Conservation (phyloP, 1,140 invertebrate genomes). For the Ptiloglossa arizonensis region DNA sequence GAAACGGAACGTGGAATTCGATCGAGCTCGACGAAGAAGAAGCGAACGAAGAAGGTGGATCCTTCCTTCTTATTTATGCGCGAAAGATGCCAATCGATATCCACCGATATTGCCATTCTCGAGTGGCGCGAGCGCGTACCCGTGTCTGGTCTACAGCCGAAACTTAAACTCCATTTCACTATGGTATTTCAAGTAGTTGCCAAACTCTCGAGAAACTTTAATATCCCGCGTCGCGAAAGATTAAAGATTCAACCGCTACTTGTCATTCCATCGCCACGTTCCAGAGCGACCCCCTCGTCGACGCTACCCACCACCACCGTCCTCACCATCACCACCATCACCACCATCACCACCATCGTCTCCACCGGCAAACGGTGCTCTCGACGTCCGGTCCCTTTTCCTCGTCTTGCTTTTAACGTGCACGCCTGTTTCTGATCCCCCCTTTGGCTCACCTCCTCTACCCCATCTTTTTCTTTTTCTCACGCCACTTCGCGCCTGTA, state of each 20-base stretch:
- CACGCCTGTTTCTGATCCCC: background rate
- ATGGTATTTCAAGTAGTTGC: slow-evolving; percentile 69
- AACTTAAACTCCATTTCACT: slow-evolving; percentile 70
- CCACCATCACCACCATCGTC: too few relatives aligned
- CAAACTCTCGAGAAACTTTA: slow-evolving; percentile 73
- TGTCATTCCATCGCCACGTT: slow-evolving; percentile 73
- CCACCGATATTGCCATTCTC: slow-evolving; percentile 62
- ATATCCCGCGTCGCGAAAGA: slow-evolving; percentile 72
- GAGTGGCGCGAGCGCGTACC: slow-evolving; percentile 12
- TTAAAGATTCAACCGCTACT: slow-evolving; percentile 76
- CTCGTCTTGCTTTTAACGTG: background rate
- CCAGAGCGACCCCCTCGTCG: slow-evolving; percentile 4
- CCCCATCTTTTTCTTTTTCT: background rate
- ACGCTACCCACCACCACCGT: background rate
- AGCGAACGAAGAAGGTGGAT: background rate
- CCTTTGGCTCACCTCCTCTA: background rate
- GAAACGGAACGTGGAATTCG: slow-evolving; percentile 10
- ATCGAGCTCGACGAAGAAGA: slow-evolving; percentile 22
- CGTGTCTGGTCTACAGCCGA: slow-evolving; percentile 41
- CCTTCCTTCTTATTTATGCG: slow-evolving; percentile 64
- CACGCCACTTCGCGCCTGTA: slow-evolving; percentile 27
- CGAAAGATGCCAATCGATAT: slow-evolving; percentile 55
- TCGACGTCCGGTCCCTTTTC: background rate
- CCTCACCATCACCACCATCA: too few relatives aligned
- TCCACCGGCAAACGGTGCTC: too few relatives aligned